These are phyloP conservation scores for Actinostola sp. DNA, from an alignment of 92 coral and sea anemone species.

Conservation along the genomic window DNA sequence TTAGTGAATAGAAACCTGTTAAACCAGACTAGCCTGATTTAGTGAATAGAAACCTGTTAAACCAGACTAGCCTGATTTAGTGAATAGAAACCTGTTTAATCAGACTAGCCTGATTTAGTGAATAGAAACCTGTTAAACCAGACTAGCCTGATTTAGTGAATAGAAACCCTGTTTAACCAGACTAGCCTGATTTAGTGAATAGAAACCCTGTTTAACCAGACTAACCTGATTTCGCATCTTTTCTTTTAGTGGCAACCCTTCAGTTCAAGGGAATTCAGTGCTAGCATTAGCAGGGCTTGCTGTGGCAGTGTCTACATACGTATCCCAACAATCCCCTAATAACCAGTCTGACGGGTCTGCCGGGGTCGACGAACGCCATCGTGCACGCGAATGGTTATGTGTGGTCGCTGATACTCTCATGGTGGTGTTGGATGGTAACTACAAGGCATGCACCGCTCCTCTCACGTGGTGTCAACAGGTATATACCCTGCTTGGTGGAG, in stretches of 20 bases:
- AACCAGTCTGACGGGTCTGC: constrained; percentile 34
- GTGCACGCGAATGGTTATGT: constrained; percentile 80
- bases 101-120: no score
- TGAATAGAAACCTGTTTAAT: no score
- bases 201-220: no score
- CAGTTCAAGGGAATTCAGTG: constrained; percentile 93
- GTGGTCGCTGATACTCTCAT: constrained; percentile 80
- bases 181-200: no score
- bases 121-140: no score
- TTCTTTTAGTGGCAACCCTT: constrained; percentile 79
- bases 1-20: no score
- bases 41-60: no score
- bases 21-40: no score
- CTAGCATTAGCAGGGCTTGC: constrained; percentile 93
- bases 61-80: no score
- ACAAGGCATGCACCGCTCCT: constrained; percentile 71
- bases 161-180: no score
- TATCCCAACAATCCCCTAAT: constrained; percentile 30
- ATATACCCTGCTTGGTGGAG: no score
- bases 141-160: no score
- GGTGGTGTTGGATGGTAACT: constrained; percentile 87
- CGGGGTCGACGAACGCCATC: constrained; percentile 44
- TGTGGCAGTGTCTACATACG: constrained; percentile 63
- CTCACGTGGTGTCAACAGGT: constrained; percentile 95
- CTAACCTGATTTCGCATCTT: neutral